Evolutionary conservation across 1,140 invertebrate genomes (phyloP).

Genomic region (Monomorium pharaonis): DNA sequence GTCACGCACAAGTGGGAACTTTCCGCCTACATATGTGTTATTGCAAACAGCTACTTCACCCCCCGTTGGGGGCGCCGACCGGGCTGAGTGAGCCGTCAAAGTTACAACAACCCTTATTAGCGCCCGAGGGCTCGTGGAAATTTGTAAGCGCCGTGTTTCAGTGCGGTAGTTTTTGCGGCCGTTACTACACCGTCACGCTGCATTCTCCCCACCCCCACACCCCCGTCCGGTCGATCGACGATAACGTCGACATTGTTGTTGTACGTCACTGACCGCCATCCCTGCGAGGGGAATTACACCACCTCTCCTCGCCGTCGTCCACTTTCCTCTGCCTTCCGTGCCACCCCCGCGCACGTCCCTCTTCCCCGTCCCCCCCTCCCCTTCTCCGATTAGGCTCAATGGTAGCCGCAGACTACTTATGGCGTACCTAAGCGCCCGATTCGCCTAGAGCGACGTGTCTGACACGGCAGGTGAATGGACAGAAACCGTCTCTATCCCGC

Average conservation of each 20-base stretch:
- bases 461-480: conserved; percentile 49
- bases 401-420: conserved; percentile 47
- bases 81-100: neutral
- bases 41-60: neutral
- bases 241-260: conserved; percentile 27
- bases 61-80: neutral
- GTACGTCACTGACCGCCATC: conserved; percentile 46
- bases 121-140: neutral
- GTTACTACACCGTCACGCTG: neutral
- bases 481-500: conserved; percentile 17
- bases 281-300: conserved; percentile 22
- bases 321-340: neutral
- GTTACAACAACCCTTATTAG: neutral
- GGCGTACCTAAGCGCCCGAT: conserved; percentile 36
- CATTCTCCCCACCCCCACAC: neutral
- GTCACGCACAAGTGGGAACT: neutral
- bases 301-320: neutral
- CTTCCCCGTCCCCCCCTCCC: neutral
- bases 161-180: neutral
- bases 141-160: neutral
- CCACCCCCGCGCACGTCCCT: neutral
- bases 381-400: conserved; percentile 10
- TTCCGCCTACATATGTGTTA: neutral
- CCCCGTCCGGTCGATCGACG: neutral
- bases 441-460: conserved; percentile 31